Base-by-base conservation (phyloP, 1,140 invertebrate genomes). In the Meloidogyne exigua region DNA sequence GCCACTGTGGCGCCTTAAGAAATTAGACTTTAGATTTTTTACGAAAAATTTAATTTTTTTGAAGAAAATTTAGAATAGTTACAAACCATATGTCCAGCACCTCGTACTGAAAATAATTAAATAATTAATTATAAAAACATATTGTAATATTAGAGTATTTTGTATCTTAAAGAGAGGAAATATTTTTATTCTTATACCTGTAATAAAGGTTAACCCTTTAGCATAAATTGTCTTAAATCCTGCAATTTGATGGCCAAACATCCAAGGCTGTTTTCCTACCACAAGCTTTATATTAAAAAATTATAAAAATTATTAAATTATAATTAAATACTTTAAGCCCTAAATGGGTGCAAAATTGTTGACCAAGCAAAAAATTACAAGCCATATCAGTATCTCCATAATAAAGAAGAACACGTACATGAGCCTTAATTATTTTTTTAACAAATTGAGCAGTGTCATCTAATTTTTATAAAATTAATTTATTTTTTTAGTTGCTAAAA, bases 301-400 rank as follows among this genome's bases (percentile, higher is more conserved):
- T 44, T 57, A 26, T 15, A 9, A 13, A 76, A 44, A n/a, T 65
- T 21, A 18, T 25, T 79, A 18, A 1, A 57, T 10, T 80, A 79
- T 18, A 23, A 9, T 28, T 9, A 15, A 10, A 1, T 70, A 79
- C 77, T 26, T 81, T 83, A n/a, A 85, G 63, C 11, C 85, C 85
- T 28, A 87, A 77, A 36, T 75, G 49, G 12, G 80, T 78, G 21
- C 79, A 73, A 72, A 87, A 87, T 44, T 86, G 81, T 62, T 87
- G 85, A 26, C 85, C 85, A 80, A 86, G 85, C 83, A 85, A 79
- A 77, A 86, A 82, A 49, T 91, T 91, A 83, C 90, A 91, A 0
- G 89, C 89, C 90, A 90, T 90, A 79, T 91, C 90, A 32, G 89
- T 87, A 83, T 91, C 90, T 11, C 90, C 90, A 83, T 91, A 91